These are phyloP conservation scores for Synergus itoensis DNA, from an alignment of 2,888 invertebrate species.

Conservation along the genomic window DNA sequence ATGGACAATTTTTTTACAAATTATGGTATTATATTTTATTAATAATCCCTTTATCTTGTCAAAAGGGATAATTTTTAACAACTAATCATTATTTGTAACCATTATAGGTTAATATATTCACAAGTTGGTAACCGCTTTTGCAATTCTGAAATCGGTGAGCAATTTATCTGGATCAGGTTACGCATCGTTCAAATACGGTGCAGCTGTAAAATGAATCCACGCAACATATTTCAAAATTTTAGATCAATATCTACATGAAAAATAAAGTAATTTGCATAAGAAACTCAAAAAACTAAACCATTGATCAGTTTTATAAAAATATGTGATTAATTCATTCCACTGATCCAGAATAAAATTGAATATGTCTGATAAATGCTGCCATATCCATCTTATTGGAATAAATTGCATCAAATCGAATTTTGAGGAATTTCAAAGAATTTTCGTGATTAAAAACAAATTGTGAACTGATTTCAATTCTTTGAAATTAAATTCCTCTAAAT, in stretches of 20 bases:
- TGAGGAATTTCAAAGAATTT: too few species aligned
- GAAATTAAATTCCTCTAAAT: too few species aligned
- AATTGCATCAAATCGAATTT: background rate
- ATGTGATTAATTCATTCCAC: background rate
- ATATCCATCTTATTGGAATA: background rate
- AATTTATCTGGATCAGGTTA: constrained; percentile 38
- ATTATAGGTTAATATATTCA: background rate
- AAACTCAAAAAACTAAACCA: background rate
- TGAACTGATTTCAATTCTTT: too few species aligned
- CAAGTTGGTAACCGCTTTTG: constrained; percentile 17
- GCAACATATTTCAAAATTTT: constrained; percentile 20
- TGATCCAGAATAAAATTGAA: background rate
- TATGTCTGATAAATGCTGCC: background rate
- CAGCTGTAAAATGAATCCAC: constrained; percentile 23
- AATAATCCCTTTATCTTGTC: constrained; percentile 6
- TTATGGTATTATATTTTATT: background rate
- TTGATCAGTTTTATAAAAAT: background rate
- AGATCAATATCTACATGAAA: constrained; percentile 17
- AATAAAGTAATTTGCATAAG: constrained; percentile 22
- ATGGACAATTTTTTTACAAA: background rate
- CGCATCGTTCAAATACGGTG: constrained; percentile 23
- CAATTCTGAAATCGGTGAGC: constrained; percentile 32
- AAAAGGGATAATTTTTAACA: background rate
- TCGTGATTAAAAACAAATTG: too few species aligned
- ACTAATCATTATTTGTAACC: constrained; percentile 11